These are phyloP conservation scores for Aphrophora alni DNA, from an alignment of 2,888 invertebrate species.

Conservation along the genomic window DNA sequence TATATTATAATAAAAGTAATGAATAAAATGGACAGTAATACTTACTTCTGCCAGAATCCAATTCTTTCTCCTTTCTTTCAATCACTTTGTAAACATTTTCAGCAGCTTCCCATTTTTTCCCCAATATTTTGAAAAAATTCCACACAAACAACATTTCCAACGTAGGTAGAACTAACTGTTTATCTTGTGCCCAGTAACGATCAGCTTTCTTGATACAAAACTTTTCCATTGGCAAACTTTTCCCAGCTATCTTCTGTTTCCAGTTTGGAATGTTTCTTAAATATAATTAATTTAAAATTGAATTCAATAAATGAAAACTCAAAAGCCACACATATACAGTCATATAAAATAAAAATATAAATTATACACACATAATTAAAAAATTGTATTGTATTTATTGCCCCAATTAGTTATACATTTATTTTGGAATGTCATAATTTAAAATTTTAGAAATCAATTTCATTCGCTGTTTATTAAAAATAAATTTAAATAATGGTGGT, in stretches of 20 bases:
- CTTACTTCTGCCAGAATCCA: conserved; percentile 54
- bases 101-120: conserved; percentile 69
- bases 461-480: too few relatives aligned
- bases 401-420: too few relatives aligned
- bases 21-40: too few relatives aligned
- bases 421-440: too few relatives aligned
- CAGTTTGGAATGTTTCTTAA: conserved; percentile 77
- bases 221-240: conserved; percentile 96
- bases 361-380: too few relatives aligned
- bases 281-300: conserved; percentile 37
- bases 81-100: conserved; percentile 69
- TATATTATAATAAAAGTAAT: too few relatives aligned
- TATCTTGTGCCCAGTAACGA: conserved; percentile 77
- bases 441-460: too few relatives aligned
- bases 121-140: conserved; percentile 88
- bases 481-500: too few relatives aligned
- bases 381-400: too few relatives aligned
- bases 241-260: conserved; percentile 92
- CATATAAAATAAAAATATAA: too few relatives aligned
- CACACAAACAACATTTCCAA: conserved; percentile 90
- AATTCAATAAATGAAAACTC: background rate
- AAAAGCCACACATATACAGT: too few relatives aligned
- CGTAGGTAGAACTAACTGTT: conserved; percentile 78
- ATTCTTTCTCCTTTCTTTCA: conserved; percentile 59
- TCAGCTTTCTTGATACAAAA: conserved; percentile 88